Percentiles rank a stretch among this genome's conserved stretches.
Conservation (phyloP, 2,797 vertebrate genomes). For the Poeciliopsis presidionis region DNA sequence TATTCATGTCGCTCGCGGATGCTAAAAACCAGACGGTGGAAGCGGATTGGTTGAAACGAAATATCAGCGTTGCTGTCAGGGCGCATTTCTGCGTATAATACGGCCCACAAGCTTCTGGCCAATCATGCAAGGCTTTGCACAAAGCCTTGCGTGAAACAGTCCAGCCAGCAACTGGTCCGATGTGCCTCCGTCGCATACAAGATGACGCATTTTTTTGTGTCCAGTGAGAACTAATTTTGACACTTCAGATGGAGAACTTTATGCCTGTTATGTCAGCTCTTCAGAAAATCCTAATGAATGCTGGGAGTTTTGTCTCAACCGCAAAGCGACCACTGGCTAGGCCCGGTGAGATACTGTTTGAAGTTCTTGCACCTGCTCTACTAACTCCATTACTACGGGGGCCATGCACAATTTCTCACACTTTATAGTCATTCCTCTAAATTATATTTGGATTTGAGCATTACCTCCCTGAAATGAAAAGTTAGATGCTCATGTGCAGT, state of each 20-base stretch:
- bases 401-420: slow-evolving; percentile 8
- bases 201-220: too few relatives aligned
- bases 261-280: neutral
- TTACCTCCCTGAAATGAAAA: slow-evolving; percentile 31
- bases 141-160: too few relatives aligned
- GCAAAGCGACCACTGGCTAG: neutral
- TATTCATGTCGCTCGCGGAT: too few relatives aligned
- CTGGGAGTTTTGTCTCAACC: neutral
- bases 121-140: too few relatives aligned
- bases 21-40: too few relatives aligned
- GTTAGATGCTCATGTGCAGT: slow-evolving; percentile 20
- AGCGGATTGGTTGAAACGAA: too few relatives aligned
- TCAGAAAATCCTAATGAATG: neutral
- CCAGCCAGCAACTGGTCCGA: too few relatives aligned
- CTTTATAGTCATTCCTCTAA: slow-evolving; percentile 15
- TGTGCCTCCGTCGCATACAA: too few relatives aligned
- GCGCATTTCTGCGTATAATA: too few relatives aligned
- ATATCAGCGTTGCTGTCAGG: too few relatives aligned
- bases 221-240: too few relatives aligned
- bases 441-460: slow-evolving; percentile 12
- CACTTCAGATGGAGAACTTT: neutral
- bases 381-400: neutral
- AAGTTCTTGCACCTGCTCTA: slow-evolving; percentile 2
- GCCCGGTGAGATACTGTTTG: slow-evolving; percentile 7
- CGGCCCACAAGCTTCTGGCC: too few relatives aligned